Percentiles rank a stretch among this genome's conserved stretches.
phyloP scores from a whole-genome alignment of 2,888 invertebrate genomes.

The Leucozona laternaria region DNA sequence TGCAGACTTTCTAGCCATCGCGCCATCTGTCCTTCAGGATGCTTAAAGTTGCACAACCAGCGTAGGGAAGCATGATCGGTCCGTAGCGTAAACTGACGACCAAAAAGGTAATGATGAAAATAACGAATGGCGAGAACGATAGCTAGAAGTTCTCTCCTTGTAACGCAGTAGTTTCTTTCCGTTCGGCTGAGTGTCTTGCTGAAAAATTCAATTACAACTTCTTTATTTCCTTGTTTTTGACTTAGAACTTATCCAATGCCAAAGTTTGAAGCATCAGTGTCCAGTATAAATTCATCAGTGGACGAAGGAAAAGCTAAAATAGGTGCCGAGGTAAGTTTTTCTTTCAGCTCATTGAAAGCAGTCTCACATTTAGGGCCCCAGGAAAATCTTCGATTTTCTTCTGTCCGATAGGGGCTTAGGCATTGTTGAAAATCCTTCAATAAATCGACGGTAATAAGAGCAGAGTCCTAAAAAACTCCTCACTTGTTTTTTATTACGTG shows the following conservation, averaged over 20 bases:
- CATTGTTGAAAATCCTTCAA: background rate
- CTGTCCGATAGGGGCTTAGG: background rate
- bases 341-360: conserved; percentile 8
- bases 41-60: conserved; percentile 5
- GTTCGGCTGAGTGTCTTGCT: background rate
- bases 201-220: background rate
- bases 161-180: conserved; percentile 21
- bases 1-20: conserved; percentile 35
- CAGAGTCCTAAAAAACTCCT: background rate
- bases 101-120: background rate
- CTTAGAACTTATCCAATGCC: conserved; percentile 4
- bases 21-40: conserved; percentile 44
- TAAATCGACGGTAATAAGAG: background rate
- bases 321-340: conserved; percentile 10
- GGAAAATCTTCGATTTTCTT: background rate
- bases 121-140: conserved; percentile 41
- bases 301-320: background rate
- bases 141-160: background rate
- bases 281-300: conserved; percentile 9
- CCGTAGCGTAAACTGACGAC: conserved; percentile 65
- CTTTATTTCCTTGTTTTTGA: background rate
- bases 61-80: conserved; percentile 38
- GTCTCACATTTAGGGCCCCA: background rate
- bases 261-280: conserved; percentile 31
- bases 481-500: too few relatives aligned